phyloP scores from a whole-genome alignment of 1,140 invertebrate species.

The Drosophila pachea region DNA sequence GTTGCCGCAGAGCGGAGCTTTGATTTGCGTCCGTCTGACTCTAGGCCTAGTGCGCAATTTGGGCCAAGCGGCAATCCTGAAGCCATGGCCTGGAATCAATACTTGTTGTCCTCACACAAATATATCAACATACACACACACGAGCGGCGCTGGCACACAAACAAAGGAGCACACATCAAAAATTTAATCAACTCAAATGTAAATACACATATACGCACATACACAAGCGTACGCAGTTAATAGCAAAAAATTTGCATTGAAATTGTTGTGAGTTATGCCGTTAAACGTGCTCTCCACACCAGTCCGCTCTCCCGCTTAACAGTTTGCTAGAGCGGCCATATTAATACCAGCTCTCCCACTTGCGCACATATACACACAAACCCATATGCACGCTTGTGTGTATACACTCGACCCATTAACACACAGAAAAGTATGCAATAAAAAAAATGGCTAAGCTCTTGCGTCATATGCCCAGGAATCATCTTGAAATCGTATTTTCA shows the following conservation, averaged over 20 bases:
- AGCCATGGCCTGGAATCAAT: constrained; percentile 63
- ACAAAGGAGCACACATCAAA: constrained; percentile 32
- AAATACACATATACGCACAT: constrained; percentile 44
- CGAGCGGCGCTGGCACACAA: background rate
- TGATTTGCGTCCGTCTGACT: constrained; percentile 45
- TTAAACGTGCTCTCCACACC: constrained; percentile 48
- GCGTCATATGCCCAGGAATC: constrained; percentile 56
- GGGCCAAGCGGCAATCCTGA: constrained; percentile 50
- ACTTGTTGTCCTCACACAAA: constrained; percentile 59
- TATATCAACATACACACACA: constrained; percentile 7
- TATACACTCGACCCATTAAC: constrained; percentile 55
- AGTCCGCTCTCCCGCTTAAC: constrained; percentile 1
- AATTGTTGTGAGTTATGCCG: constrained; percentile 72
- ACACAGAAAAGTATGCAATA: constrained; percentile 76
- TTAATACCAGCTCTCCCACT: constrained; percentile 40
- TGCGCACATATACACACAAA: constrained; percentile 17
- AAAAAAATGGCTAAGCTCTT: constrained; percentile 51
- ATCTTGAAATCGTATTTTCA: constrained; percentile 36
- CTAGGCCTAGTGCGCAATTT: constrained; percentile 48
- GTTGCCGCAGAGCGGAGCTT: constrained; percentile 52
- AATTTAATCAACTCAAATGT: constrained; percentile 73
- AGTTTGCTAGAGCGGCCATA: constrained; percentile 25
- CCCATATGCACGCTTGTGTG: constrained; percentile 14
- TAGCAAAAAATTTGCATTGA: constrained; percentile 67
- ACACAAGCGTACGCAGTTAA: constrained; percentile 23